Evolutionary conservation across 2,797 vertebrate species (phyloP).

Genomic region (Smutsia gigantea): DNA sequence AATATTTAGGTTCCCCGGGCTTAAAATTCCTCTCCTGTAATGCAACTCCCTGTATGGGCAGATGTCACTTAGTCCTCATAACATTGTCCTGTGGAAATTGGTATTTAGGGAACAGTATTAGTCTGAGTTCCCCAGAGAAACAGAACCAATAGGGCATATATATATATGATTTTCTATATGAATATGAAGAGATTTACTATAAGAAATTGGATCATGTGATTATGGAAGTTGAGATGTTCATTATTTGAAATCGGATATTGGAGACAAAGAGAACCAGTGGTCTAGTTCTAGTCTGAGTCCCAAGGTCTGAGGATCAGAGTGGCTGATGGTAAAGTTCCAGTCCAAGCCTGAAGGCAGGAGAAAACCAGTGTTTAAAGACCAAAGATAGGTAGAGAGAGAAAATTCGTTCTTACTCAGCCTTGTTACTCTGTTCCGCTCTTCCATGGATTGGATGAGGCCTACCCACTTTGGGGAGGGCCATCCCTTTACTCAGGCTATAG

Average conservation of each 20-base stretch:
- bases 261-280: not conserved
- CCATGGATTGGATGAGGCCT: not conserved
- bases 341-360: not conserved
- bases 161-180: not conserved
- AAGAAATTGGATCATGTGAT: not conserved
- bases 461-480: not conserved
- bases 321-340: not conserved
- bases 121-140: not conserved
- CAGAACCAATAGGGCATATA: not conserved
- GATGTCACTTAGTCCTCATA: not conserved
- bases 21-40: conserved; percentile 22
- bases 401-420: not conserved
- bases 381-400: not conserved
- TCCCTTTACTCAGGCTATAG: not conserved
- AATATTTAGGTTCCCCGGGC: conserved; percentile 10
- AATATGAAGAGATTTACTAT: not conserved
- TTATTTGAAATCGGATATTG: not conserved
- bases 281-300: not conserved
- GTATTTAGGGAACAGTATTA: not conserved
- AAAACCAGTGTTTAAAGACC: not conserved
- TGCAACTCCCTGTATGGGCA: not conserved
- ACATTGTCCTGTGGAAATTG: not conserved
- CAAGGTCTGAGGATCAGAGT: not conserved
- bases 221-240: not conserved
- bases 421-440: not conserved